Percentiles rank a stretch among this genome's conserved stretches.
These are phyloP conservation scores for Drosophila subobscura DNA, from an alignment of 1,140 invertebrate species.

Conservation along the genomic window DNA sequence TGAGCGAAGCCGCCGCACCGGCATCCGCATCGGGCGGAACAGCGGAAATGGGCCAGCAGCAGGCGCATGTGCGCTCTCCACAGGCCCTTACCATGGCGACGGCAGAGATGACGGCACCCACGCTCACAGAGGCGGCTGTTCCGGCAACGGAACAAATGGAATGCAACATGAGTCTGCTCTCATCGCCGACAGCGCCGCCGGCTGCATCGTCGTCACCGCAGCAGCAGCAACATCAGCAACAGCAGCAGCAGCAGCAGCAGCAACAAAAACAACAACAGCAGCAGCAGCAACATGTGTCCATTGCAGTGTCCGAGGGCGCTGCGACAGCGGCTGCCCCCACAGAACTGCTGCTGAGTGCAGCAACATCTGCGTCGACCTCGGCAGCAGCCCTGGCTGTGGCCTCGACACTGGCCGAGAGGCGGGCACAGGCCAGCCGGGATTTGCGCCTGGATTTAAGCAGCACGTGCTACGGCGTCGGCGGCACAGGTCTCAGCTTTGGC, in stretches of 20 bases:
- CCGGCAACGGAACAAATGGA: conserved; percentile 54
- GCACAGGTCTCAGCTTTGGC: conserved; percentile 65
- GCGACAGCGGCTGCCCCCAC: conserved; percentile 6
- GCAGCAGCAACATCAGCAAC: conserved; percentile 16
- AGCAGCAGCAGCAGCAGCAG: conserved; percentile 58
- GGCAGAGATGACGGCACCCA: conserved; percentile 55
- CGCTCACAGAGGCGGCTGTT: conserved; percentile 40
- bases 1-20: conserved; percentile 63
- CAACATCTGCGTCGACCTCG: conserved; percentile 37
- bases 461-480: conserved; percentile 74
- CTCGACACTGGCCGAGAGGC: conserved; percentile 63
- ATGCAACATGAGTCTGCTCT: conserved; percentile 28
- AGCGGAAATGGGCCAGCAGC: conserved; percentile 62
- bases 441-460: conserved; percentile 76
- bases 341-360: conserved; percentile 35
- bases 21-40: conserved; percentile 63
- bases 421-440: conserved; percentile 65
- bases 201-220: conserved; percentile 22
- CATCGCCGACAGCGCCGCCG: conserved; percentile 8
- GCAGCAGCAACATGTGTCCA: conserved; percentile 67
- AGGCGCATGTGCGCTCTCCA: conserved; percentile 72
- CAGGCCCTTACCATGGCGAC: conserved; percentile 49
- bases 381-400: conserved; percentile 63
- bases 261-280: conserved; percentile 12
- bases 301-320: conserved; percentile 8